These are phyloP conservation scores for Philereme vetulata DNA, from an alignment of 2,888 invertebrate species.

Conservation along the genomic window DNA sequence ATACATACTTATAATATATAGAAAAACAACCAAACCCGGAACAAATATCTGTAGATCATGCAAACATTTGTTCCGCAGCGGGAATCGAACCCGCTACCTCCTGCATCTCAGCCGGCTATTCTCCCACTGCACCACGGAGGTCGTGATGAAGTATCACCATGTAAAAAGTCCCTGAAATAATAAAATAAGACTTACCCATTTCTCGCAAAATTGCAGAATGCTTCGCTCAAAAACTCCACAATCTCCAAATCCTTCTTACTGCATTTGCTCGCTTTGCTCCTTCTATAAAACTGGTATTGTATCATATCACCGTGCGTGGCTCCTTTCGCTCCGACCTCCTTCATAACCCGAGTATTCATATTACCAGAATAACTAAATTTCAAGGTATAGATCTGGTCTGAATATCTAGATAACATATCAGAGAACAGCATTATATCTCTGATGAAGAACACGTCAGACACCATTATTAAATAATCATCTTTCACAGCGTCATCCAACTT, in stretches of 20 bases:
- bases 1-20: too few relatives aligned
- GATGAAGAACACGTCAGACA: constrained; percentile 60
- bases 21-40: too few relatives aligned
- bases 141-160: too few relatives aligned
- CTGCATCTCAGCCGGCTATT: too few relatives aligned
- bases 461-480: constrained; percentile 53
- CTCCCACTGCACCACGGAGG: too few relatives aligned
- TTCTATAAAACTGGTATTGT: constrained; percentile 68
- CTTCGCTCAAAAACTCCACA: constrained; percentile 57
- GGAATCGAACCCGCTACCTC: too few relatives aligned
- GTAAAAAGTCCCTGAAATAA: too few relatives aligned
- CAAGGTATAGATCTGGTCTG: constrained; percentile 52
- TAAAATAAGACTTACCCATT: constrained; percentile 57
- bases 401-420: constrained; percentile 50
- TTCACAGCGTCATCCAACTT: constrained; percentile 42
- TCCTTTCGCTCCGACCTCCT: constrained; percentile 57
- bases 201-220: constrained; percentile 67
- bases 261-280: constrained; percentile 53
- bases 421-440: constrained; percentile 54
- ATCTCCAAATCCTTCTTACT: constrained; percentile 52
- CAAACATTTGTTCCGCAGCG: too few relatives aligned
- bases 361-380: constrained; percentile 64
- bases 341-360: constrained; percentile 64
- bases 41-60: too few relatives aligned
- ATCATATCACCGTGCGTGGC: constrained; percentile 69